Conservation (phyloP, 1,140 invertebrate species). For the Drosophila pseudoobscura region DNA sequence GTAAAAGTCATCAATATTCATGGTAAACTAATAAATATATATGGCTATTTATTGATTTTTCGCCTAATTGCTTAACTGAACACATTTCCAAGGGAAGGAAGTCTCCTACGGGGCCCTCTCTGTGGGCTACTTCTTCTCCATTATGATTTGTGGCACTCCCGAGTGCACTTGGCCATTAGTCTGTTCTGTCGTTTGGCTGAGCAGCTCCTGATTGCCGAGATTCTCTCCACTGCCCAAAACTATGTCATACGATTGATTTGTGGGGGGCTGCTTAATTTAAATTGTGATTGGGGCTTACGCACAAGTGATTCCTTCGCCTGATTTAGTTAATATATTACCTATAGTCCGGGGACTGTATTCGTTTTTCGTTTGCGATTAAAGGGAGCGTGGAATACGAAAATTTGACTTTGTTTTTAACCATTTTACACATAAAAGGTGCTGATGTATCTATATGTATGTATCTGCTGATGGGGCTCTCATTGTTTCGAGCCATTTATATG, state of each 20-base stretch:
- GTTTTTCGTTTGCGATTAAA: slow-evolving; percentile 32
- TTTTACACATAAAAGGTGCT: slow-evolving; percentile 35
- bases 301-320: slow-evolving; percentile 40
- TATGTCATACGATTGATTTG: slow-evolving; percentile 41
- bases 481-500: slow-evolving; percentile 42
- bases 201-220: slow-evolving; percentile 11
- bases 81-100: slow-evolving; percentile 32
- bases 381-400: slow-evolving; percentile 32
- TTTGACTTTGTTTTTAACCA: slow-evolving; percentile 51
- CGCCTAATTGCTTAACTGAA: slow-evolving; percentile 32
- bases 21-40: slow-evolving; percentile 62
- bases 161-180: slow-evolving; percentile 42
- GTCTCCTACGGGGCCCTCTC: neutral
- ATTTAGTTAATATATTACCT: slow-evolving; percentile 30
- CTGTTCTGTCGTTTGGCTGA: slow-evolving; percentile 32
- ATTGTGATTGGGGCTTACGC: slow-evolving; percentile 44
- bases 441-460: slow-evolving; percentile 8
- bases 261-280: slow-evolving; percentile 31
- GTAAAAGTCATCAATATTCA: slow-evolving; percentile 63
- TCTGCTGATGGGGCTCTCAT: slow-evolving; percentile 47
- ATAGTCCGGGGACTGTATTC: slow-evolving; percentile 6
- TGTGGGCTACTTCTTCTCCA: slow-evolving; percentile 2
- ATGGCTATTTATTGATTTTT: slow-evolving; percentile 20
- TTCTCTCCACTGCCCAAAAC: slow-evolving; percentile 10
- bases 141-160: slow-evolving; percentile 48